Evolutionary conservation across 2,888 invertebrate genomes (phyloP).

Genomic region (Agrochola circellaris): DNA sequence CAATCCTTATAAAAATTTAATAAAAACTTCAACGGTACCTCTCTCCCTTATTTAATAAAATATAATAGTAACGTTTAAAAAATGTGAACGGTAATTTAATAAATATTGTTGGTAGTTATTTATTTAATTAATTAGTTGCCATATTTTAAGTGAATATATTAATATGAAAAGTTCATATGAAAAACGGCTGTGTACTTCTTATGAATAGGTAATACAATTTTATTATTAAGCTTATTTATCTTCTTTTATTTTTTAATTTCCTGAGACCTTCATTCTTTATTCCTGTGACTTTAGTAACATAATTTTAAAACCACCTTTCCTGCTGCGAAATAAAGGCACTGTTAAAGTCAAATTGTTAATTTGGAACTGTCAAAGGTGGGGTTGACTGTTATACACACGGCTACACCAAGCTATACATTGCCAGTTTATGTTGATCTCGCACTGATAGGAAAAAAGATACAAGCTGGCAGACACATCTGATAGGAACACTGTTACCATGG

Average conservation of each 20-base stretch:
- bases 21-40: background rate
- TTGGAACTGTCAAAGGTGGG: no score
- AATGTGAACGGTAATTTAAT: constrained; percentile 34
- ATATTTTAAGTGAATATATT: constrained; percentile 51
- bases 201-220: constrained; percentile 76
- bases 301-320: background rate
- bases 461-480: no score
- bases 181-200: constrained; percentile 89
- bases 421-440: no score
- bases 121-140: constrained; percentile 59
- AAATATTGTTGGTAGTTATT: constrained; percentile 63
- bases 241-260: constrained; percentile 30
- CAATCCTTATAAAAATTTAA: background rate
- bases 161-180: constrained; percentile 65
- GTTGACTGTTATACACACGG: no score
- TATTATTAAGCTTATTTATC: constrained; percentile 27
- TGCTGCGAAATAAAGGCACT: background rate
- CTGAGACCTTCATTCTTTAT: background rate
- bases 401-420: no score
- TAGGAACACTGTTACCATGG: no score
- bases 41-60: constrained; percentile 14
- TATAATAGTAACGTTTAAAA: constrained; percentile 17
- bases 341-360: no score
- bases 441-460: no score
- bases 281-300: no score